phyloP scores from a whole-genome alignment of 2,888 invertebrate species.

The Lycaena phlaeas region DNA sequence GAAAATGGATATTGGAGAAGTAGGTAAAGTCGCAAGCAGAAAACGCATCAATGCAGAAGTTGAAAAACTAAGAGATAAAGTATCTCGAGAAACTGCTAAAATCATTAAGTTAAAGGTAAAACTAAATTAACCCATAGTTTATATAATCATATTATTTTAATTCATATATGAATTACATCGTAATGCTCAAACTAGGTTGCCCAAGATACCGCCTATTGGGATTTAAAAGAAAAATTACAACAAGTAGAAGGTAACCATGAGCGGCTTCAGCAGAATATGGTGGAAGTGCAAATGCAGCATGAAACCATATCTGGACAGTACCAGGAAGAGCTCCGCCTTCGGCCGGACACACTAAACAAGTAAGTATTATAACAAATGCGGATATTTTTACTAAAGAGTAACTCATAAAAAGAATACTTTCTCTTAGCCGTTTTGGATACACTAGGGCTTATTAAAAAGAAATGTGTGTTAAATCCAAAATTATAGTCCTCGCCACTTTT shows the following conservation, averaged over 20 bases:
- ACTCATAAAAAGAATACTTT: neutral
- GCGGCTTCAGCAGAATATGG: slow-evolving; percentile 54
- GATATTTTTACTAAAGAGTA: no score
- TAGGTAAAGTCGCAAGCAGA: slow-evolving; percentile 38
- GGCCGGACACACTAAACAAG: slow-evolving; percentile 54
- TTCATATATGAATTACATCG: no score
- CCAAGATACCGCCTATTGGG: slow-evolving; percentile 58
- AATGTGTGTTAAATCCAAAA: no score
- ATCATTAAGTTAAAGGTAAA: slow-evolving; percentile 53
- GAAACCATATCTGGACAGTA: slow-evolving; percentile 48
- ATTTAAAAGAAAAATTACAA: slow-evolving; percentile 44
- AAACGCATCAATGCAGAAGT: slow-evolving; percentile 42
- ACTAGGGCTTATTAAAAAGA: no score
- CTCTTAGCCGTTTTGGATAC: no score
- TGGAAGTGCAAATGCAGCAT: slow-evolving; percentile 56
- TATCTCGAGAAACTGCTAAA: slow-evolving; percentile 44
- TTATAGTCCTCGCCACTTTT: no score
- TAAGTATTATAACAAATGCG: slow-evolving; percentile 16
- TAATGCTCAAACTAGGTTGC: slow-evolving; percentile 37
- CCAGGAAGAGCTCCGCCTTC: slow-evolving; percentile 46
- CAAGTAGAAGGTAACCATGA: slow-evolving; percentile 46
- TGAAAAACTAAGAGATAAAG: slow-evolving; percentile 47
- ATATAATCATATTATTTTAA: no score
- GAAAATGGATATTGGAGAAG: slow-evolving; percentile 41
- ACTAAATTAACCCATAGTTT: no score